Base-by-base conservation (phyloP, 2,888 invertebrate species). In the Polydrusus pterygomalis region DNA sequence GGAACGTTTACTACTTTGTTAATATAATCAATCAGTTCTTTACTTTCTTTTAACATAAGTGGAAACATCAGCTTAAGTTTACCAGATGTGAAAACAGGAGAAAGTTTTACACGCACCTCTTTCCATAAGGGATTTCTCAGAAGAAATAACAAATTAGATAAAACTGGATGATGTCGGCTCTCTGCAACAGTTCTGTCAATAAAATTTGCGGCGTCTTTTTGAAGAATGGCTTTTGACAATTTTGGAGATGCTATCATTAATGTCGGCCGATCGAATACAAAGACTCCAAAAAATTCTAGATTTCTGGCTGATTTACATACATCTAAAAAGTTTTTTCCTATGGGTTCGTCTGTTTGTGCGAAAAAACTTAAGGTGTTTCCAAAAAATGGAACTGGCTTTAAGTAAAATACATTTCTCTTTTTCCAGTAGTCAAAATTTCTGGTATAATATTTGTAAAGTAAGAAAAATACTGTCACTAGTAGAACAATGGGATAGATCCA, bases 31-130 rank as follows among this genome's bases (percentile, higher is more conserved):
- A 79, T 79, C 49, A 88, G 80, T 47, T 84, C 81, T 40, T 82
- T 74, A 1, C 86, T 85, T 47, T 86, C 87, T 18, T 87, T 85
- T 15, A 86, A 79, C 77, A 90, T 87, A 13, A 89, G 81, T 0
- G 87, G 86, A 30, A 89, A 86, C 90, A 91, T 90, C 51, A 82
- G 84, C 81, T 89, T 90, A 70, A 91, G 84, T 82, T 91, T 91
- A 18, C 89, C 90, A 1, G 89, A 87, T 0, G 90, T 89, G 80
- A 91, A 89, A 0, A 89, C 88, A 0, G 91, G 90, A 0, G 90
- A 88, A 38, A 91, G 83, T 78, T 90, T 90, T 0, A 87, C 80
- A 25, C 91, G 85, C n/a, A 90, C 81, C 40, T 84, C 85, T 80
- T 88, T 90, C 91, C 91, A 92, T 1, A 87, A 87, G 0, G 88